phyloP scores from a whole-genome alignment of 2,113 vertebrate species.

The Euleptes europaea region DNA sequence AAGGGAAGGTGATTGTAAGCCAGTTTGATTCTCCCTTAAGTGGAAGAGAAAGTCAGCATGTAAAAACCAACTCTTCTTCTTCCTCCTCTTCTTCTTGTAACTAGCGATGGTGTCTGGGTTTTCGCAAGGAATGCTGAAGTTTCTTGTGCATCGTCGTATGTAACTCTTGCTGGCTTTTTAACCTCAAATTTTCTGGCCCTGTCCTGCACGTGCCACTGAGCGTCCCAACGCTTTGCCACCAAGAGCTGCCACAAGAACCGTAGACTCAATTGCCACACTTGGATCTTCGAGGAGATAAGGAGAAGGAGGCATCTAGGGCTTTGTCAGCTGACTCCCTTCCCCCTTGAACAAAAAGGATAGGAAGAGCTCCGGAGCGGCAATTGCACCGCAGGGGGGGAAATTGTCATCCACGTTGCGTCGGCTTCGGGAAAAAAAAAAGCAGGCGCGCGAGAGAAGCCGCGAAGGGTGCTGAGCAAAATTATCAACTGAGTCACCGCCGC shows the following conservation, averaged over 20 bases:
- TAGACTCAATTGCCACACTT: not conserved
- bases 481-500: constrained; percentile 66
- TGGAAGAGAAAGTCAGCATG: too few species aligned
- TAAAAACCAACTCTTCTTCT: too few species aligned
- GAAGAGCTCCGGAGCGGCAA: not conserved
- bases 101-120: not conserved
- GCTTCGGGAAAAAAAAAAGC: constrained; percentile 53
- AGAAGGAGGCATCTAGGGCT: not conserved
- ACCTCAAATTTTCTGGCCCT: not conserved
- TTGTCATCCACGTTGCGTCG: constrained; percentile 33
- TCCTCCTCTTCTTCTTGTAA: too few species aligned
- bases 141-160: not conserved
- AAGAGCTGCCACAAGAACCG: not conserved
- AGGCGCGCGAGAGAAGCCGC: not conserved
- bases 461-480: constrained; percentile 50
- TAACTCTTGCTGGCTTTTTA: not conserved
- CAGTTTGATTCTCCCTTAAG: too few species aligned
- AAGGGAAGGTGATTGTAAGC: too few species aligned
- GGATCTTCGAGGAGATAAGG: not conserved
- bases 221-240: not conserved
- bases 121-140: not conserved
- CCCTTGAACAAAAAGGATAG: rapidly evolving
- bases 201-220: not conserved
- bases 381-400: not conserved
- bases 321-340: too few species aligned